Evolutionary conservation across 2,797 vertebrate species (phyloP), one percentile per base, ranked within the genome.

Genomic region (Cynodonichthys magdalenae): DNA sequence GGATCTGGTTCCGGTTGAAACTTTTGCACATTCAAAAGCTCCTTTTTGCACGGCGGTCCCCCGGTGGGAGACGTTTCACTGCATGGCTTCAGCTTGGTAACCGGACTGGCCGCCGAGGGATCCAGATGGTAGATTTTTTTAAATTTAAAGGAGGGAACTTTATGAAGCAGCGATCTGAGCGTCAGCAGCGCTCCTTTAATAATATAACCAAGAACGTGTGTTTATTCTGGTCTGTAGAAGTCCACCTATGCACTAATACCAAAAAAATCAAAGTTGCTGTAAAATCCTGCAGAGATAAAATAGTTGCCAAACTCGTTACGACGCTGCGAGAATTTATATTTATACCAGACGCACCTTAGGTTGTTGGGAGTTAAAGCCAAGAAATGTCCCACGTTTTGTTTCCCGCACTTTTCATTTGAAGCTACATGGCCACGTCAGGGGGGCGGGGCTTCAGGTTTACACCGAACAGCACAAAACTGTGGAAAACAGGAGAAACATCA

Each of bases 191-290:
- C 47, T 56, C 39, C 66, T 29, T 24, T 24, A 24, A 68, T 66
- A 63, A 63, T 68, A 77, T 56, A 81, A 77, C 58, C 61, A 69
- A 74, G 63, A 83, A 66, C 24, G 63, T 87, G 69, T 77, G 58
- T 31, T 59, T 80, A 46, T 69, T 69, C 48, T 56, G 76, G 77
- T 81, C 76, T 82, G 59, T 84, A 84, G 77, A 86, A 75, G 66
- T 81, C 79, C 87, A 92, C 71, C 79, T 92, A 90, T 88, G 90
- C 92, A 93, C 90, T 91, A 92, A 92, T 84, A 87, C 92, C 92
- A 93, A 93, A 93, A 90, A 90, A 89, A 90, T 91, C 87, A 82
- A 76, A 79, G 87, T 87, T 89, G 89, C 92, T 89, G 90, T 90
- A 79, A 82, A 66, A 75, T 86, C 85, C 24, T 24, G 24, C 24